Evolutionary conservation across 1,140 invertebrate species (phyloP).

Genomic region (Geopemphigus sp.): DNA sequence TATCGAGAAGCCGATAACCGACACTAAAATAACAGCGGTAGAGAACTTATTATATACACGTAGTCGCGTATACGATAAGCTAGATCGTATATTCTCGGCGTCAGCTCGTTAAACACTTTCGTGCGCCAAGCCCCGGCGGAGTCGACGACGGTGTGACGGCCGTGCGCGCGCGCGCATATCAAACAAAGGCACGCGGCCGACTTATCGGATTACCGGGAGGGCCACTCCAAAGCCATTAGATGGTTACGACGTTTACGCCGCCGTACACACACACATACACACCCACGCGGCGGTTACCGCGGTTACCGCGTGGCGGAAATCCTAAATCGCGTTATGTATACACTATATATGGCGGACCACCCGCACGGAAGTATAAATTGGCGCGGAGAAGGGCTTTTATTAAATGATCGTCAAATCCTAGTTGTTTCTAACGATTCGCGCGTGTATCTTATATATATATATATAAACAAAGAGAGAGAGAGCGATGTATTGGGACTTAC

Average conservation of each 20-base stretch:
- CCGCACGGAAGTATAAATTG: too few species aligned
- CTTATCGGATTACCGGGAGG: constrained; percentile 45
- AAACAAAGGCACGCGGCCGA: constrained; percentile 39
- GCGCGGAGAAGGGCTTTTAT: neutral
- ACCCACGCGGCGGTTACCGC: neutral
- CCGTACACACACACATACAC: neutral
- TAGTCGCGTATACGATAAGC: neutral
- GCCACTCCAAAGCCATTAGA: constrained; percentile 39
- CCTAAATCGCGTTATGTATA: too few species aligned
- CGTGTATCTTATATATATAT: too few species aligned
- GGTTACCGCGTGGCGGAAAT: too few species aligned
- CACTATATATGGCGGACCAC: too few species aligned
- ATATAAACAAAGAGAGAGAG: too few species aligned
- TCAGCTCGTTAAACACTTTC: constrained; percentile 37
- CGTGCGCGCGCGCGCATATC: constrained; percentile 37
- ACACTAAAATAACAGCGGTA: too few species aligned
- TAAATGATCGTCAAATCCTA: neutral
- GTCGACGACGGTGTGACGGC: neutral
- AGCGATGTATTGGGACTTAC: too few species aligned
- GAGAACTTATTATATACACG: too few species aligned
- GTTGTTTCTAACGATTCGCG: neutral
- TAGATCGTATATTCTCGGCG: too few species aligned
- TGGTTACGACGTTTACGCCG: constrained; percentile 15
- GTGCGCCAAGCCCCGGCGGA: neutral
- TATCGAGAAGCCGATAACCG: too few species aligned